phyloP scores from a whole-genome alignment of 1,140 invertebrate genomes.

The Drosophila ficusphila region DNA sequence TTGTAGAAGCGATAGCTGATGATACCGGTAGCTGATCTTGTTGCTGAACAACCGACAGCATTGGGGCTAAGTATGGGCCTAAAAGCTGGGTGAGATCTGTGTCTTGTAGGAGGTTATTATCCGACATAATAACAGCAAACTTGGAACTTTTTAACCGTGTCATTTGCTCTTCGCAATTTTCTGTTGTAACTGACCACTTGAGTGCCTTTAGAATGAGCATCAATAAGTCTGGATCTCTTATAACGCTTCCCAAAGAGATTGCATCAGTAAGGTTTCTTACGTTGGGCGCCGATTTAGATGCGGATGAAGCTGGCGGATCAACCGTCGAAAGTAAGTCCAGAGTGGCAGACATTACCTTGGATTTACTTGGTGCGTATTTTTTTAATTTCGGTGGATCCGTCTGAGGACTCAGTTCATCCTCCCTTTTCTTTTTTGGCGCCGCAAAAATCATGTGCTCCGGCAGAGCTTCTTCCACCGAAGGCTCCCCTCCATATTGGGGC shows the following conservation, averaged over 20 bases:
- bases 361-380: constrained; percentile 9
- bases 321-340: constrained; percentile 8
- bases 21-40: constrained; percentile 30
- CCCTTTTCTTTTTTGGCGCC: constrained; percentile 71
- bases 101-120: constrained; percentile 77
- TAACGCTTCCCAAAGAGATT: constrained; percentile 73
- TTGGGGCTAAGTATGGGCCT: constrained; percentile 71
- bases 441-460: constrained; percentile 79
- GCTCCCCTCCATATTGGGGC: constrained; percentile 54
- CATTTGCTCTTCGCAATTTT: constrained; percentile 74
- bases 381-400: constrained; percentile 14
- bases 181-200: constrained; percentile 72
- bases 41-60: constrained; percentile 57
- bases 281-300: constrained; percentile 30
- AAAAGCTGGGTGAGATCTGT: constrained; percentile 78
- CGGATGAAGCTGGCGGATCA: neutral
- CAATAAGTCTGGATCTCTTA: constrained; percentile 76
- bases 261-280: constrained; percentile 63
- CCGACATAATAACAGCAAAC: constrained; percentile 76
- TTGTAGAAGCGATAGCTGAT: neutral
- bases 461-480: constrained; percentile 62
- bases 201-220: constrained; percentile 80
- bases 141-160: constrained; percentile 68
- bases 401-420: constrained; percentile 18
- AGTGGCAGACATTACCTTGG: constrained; percentile 8